Conservation (phyloP, 1,140 invertebrate species). For the Drosophila kanapiae region DNA sequence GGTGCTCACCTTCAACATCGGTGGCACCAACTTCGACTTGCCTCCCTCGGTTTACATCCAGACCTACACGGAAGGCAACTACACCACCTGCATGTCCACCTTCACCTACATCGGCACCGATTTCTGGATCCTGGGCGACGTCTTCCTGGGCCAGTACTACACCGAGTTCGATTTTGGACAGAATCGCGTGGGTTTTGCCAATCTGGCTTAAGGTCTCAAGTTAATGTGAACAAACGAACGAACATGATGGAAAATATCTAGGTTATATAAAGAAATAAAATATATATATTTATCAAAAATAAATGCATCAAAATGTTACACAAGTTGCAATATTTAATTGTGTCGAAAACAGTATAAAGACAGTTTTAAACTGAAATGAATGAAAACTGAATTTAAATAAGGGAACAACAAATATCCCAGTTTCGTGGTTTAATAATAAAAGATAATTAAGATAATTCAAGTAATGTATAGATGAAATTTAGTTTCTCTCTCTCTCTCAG, state of each 20-base stretch:
- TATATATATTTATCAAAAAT: neutral
- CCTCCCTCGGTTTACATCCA: slow-evolving; percentile 60
- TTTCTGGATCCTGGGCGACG: slow-evolving; percentile 86
- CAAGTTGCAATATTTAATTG: neutral
- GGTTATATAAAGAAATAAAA: neutral
- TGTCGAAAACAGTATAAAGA: too few relatives aligned
- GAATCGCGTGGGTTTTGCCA: slow-evolving; percentile 88
- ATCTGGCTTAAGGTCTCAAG: slow-evolving; percentile 84
- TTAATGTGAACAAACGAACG: slow-evolving; percentile 86
- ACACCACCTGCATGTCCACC: slow-evolving; percentile 93
- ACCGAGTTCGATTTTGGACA: slow-evolving; percentile 90
- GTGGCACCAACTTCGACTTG: slow-evolving; percentile 57
- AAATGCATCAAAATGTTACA: neutral
- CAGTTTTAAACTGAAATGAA: too few relatives aligned
- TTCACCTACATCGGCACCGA: slow-evolving; percentile 89
- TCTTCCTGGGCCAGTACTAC: slow-evolving; percentile 90
- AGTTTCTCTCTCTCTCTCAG: too few relatives aligned
- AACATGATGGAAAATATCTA: neutral
- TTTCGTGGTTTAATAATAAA: too few relatives aligned
- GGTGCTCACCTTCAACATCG: slow-evolving; percentile 59
- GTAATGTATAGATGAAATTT: too few relatives aligned
- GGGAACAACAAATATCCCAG: too few relatives aligned
- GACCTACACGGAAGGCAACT: slow-evolving; percentile 88
- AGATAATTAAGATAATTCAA: too few relatives aligned
- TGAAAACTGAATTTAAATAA: neutral